Evolutionary conservation across 2,888 invertebrate genomes (phyloP), one percentile per base, ranked within the genome.

Genomic region (Ephialtes manifestator): DNA sequence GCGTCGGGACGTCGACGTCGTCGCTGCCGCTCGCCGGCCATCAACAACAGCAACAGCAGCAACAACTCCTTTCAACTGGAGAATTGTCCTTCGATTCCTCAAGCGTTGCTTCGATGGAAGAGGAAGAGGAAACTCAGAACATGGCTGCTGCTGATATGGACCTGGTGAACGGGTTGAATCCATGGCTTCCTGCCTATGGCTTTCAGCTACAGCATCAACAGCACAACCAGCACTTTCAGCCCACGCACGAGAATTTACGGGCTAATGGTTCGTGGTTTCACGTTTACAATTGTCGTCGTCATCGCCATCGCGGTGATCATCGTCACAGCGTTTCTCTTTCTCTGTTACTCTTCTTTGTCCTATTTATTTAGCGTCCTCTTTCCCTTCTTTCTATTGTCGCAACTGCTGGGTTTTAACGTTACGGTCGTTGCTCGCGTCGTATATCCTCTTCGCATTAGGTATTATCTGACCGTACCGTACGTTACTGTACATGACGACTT

Each of bases 181-280:
- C 97, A 92, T 97, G 97, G 97, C 95, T 97, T 94, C 97, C 97
- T 89, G 97, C 97, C 90, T 97, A 97, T 93, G 97, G 97, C 90
- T 97, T 96, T 95, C 95, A 96, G 91, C 95, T 96, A 90, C 95
- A 96, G 94, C 96, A 96, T 92, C 94, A 94, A 84, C 95, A 95
- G 78, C 93, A 96, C 96, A 65, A 53, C 96, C 95, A 95, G 95
- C 95, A 92, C 88, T 92, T 92, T 81, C 93, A 93, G 58, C 89
- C 92, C 18, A 89, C 91, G 77, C 92, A 93, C 85, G 94, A 94
- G 90, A 93, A 94, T 91, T 87, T 92, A 91, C 93, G 93, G 90
- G 88, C 92, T 90, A 94, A 93, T 91, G 94, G 94, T 94, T 91
- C 88, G 93, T 92, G 87, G n/a, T 77, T 65, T 65, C 48, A 76